Evolutionary conservation across 2,888 invertebrate species (phyloP).

Genomic region (Resseliella maxima): DNA sequence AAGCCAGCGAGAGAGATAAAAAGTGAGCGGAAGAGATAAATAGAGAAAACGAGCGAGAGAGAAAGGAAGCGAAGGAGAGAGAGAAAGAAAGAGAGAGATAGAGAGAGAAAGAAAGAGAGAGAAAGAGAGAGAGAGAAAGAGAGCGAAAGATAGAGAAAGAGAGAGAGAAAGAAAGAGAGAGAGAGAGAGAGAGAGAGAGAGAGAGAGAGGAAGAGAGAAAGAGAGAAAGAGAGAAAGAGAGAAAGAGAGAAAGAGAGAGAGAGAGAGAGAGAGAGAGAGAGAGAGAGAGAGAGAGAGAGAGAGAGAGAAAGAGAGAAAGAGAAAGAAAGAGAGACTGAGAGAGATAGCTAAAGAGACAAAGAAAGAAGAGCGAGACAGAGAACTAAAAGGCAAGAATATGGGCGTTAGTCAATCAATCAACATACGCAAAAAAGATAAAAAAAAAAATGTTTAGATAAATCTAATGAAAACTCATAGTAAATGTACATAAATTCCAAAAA

Average conservation of each 20-base stretch:
- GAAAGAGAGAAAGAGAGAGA: background rate
- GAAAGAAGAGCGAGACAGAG: background rate
- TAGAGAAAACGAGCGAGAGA: too few relatives aligned
- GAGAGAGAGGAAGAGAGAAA: too few relatives aligned
- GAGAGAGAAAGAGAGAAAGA: background rate
- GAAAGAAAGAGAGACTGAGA: background rate
- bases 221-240: background rate
- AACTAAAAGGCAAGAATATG: background rate
- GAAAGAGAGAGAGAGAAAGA: too few relatives aligned
- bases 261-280: background rate
- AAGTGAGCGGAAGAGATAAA: too few relatives aligned
- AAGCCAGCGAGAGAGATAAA: too few relatives aligned
- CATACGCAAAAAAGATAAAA: background rate
- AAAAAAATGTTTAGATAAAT: background rate
- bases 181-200: too few relatives aligned
- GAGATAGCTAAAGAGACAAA: background rate
- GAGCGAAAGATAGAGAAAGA: too few relatives aligned
- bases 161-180: too few relatives aligned
- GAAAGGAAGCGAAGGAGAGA: too few relatives aligned
- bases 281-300: background rate
- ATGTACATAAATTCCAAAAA: conserved; percentile 5
- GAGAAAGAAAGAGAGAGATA: too few relatives aligned
- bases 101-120: too few relatives aligned
- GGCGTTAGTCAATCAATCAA: conserved; percentile 34
- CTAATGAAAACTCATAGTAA: background rate